Percentiles rank a stretch among this genome's conserved stretches.
These are phyloP conservation scores for Mercenaria mercenaria DNA, from an alignment of 1,140 invertebrate species.

Conservation along the genomic window DNA sequence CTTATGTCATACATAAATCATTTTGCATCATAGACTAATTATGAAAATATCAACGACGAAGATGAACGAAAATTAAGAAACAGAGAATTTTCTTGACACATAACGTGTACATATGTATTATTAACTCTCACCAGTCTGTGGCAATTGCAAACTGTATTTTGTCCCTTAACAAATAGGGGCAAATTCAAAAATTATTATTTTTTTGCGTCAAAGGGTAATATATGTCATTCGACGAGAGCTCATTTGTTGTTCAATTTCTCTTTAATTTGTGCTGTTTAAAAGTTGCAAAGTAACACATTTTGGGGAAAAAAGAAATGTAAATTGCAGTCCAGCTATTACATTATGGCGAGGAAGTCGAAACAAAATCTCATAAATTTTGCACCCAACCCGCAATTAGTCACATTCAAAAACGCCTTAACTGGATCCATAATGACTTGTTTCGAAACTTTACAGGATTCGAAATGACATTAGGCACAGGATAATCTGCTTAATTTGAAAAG, in stretches of 20 bases:
- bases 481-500: slow-evolving; percentile 6
- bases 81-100: too few relatives aligned
- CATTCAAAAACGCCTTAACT: not conserved
- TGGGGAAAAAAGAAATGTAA: not conserved
- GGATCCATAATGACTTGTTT: not conserved
- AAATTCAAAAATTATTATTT: too few relatives aligned
- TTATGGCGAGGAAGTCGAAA: not conserved
- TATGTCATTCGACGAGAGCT: not conserved
- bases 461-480: not conserved
- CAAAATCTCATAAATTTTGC: not conserved
- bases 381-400: not conserved
- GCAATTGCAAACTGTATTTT: too few relatives aligned
- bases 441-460: not conserved
- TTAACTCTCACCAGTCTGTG: too few relatives aligned
- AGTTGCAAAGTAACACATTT: not conserved
- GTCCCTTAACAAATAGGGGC: too few relatives aligned
- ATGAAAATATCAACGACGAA: too few relatives aligned
- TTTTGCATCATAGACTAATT: too few relatives aligned
- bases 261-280: not conserved
- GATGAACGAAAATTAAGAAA: too few relatives aligned
- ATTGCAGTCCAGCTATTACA: not conserved
- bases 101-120: too few relatives aligned
- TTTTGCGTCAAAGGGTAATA: too few relatives aligned
- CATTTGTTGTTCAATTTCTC: not conserved
- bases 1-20: too few relatives aligned